These are phyloP conservation scores for Cantharis lateralis DNA, from an alignment of 2,888 invertebrate genomes.

Conservation along the genomic window DNA sequence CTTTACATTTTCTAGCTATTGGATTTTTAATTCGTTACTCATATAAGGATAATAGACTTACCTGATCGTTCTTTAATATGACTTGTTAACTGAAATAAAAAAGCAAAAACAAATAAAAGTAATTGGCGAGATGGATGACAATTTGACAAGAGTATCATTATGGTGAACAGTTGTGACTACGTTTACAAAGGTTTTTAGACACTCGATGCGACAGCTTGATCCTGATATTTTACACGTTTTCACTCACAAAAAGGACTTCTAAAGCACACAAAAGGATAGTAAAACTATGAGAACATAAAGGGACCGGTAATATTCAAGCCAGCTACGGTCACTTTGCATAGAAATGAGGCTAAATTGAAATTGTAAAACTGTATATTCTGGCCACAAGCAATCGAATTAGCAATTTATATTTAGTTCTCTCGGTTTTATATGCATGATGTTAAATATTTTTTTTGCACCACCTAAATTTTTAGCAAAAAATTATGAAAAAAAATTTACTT, in stretches of 20 bases:
- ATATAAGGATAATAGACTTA: background rate
- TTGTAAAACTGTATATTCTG: conserved; percentile 48
- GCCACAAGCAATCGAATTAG: conserved; percentile 47
- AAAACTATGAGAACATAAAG: conserved; percentile 45
- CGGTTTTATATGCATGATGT: conserved; percentile 37
- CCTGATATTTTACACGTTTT: conserved; percentile 29
- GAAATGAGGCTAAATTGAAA: conserved; percentile 52
- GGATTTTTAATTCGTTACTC: background rate
- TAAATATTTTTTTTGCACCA: conserved; percentile 23
- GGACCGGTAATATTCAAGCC: conserved; percentile 44
- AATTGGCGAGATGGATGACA: conserved; percentile 31
- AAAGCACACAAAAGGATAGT: conserved; percentile 42
- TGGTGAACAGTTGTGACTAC: conserved; percentile 18
- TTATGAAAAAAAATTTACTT: conserved; percentile 11
- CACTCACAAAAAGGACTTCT: conserved; percentile 27
- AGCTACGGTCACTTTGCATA: conserved; percentile 51
- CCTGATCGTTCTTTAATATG: background rate
- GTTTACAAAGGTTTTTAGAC: conserved; percentile 24
- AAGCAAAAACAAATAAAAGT: conserved; percentile 6
- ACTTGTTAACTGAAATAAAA: background rate
- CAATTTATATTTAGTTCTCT: conserved; percentile 39
- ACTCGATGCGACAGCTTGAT: conserved; percentile 27
- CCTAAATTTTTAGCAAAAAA: conserved; percentile 21
- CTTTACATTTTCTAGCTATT: background rate
- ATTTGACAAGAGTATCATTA: conserved; percentile 25